Conservation (phyloP, 2,797 vertebrate genomes). For the Hirundo rustica region DNA sequence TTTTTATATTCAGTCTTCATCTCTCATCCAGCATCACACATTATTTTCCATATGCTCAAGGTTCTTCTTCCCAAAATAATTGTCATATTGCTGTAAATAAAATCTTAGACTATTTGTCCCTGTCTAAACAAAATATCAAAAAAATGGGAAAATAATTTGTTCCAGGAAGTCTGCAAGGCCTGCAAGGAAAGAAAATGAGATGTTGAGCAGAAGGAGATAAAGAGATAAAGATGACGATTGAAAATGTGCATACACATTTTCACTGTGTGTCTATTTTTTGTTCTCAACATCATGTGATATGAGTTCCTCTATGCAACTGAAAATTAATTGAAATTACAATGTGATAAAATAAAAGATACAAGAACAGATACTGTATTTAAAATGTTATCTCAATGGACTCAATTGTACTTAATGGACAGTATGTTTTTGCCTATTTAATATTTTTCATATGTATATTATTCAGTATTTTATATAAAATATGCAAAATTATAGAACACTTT, state of each 20-base stretch:
- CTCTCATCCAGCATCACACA: neutral
- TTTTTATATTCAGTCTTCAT: neutral
- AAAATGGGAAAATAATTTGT: neutral
- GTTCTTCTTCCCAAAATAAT: neutral
- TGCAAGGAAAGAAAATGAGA: neutral
- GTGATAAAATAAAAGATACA: neutral
- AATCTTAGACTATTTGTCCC: neutral
- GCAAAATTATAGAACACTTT: neutral
- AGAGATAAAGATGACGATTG: neutral
- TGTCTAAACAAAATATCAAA: neutral
- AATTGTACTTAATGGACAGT: neutral
- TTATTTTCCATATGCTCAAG: neutral
- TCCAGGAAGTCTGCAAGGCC: neutral
- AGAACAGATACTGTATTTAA: neutral
- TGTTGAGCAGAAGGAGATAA: neutral
- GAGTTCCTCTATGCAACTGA: neutral
- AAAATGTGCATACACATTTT: neutral
- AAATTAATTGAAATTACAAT: neutral
- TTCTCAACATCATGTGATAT: neutral
- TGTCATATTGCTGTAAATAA: neutral
- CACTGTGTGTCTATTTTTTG: neutral
- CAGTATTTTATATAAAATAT: neutral
- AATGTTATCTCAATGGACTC: neutral
- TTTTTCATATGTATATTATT: neutral
- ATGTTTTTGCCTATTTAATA: neutral